phyloP scores from a whole-genome alignment of 1,140 invertebrate species.

The Matsumurasca onukii region DNA sequence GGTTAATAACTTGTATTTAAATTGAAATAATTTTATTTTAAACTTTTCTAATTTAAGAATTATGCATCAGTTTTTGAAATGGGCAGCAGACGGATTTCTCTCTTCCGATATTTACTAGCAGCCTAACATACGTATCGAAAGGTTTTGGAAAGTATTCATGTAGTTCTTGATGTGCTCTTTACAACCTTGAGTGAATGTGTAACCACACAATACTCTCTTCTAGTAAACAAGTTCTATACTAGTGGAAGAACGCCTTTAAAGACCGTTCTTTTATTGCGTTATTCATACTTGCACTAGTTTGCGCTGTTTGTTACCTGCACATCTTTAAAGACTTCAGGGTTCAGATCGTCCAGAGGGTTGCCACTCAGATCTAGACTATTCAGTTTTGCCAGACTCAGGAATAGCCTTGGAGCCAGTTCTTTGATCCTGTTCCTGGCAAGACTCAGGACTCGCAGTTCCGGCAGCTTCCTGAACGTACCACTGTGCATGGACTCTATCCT shows the following conservation, averaged over 20 bases:
- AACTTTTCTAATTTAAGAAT: no score
- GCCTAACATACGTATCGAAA: no score
- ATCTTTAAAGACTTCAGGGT: slow-evolving; percentile 75
- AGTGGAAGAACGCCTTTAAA: background rate
- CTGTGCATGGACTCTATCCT: slow-evolving; percentile 56
- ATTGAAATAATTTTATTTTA: no score
- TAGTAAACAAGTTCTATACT: background rate
- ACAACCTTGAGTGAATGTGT: background rate
- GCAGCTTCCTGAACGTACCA: slow-evolving; percentile 70
- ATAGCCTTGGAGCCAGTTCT: slow-evolving; percentile 64
- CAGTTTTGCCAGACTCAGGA: slow-evolving; percentile 66
- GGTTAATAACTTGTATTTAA: no score
- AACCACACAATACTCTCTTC: no score
- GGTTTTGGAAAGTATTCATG: background rate
- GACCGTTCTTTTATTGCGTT: background rate
- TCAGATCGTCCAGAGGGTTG: slow-evolving; percentile 68
- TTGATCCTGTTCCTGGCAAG: slow-evolving; percentile 69
- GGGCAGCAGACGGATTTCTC: no score
- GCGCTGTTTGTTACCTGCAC: slow-evolving; percentile 52
- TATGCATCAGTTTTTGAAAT: no score
- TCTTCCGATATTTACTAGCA: no score
- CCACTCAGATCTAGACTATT: slow-evolving; percentile 69
- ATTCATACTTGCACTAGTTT: background rate
- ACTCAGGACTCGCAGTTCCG: slow-evolving; percentile 63
- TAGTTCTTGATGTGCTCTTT: background rate